Percentiles rank a stretch among this genome's conserved stretches.
Conservation (phyloP, 2,113 vertebrate genomes). For the Zosterops pallidus region DNA sequence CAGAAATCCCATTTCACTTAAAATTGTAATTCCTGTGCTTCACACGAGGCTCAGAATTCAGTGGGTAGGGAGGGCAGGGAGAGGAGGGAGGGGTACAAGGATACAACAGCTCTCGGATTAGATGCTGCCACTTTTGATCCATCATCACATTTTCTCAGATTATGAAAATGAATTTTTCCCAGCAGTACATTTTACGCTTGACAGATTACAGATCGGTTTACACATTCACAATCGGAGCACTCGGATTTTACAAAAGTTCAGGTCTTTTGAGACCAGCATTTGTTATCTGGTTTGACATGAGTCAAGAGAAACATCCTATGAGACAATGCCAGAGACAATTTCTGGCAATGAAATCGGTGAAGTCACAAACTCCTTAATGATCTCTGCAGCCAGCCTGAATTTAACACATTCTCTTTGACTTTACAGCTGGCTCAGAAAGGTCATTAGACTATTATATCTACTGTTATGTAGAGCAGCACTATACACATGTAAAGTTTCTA, state of each 20-base stretch:
- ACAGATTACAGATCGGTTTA: conserved; percentile 51
- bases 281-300: background rate
- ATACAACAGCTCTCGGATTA: background rate
- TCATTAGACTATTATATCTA: conserved; percentile 43
- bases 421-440: conserved; percentile 27
- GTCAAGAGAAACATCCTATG: background rate
- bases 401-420: conserved; percentile 20
- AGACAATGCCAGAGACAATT: background rate
- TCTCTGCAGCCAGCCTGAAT: background rate
- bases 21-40: background rate
- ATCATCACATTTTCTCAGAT: conserved; percentile 36
- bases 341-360: background rate
- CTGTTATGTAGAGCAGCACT: conserved; percentile 23
- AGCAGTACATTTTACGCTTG: conserved; percentile 57
- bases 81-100: background rate
- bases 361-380: conserved; percentile 15
- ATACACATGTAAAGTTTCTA: conserved; percentile 52
- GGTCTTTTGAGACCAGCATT: background rate
- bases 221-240: background rate
- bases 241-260: background rate
- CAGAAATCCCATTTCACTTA: background rate
- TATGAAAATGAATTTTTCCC: conserved; percentile 60
- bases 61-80: background rate
- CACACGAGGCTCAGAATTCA: background rate
- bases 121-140: conserved; percentile 39